Evolutionary conservation across 2,888 invertebrate species (phyloP), one percentile per base, ranked within the genome.

Genomic region (Apoderus coryli): DNA sequence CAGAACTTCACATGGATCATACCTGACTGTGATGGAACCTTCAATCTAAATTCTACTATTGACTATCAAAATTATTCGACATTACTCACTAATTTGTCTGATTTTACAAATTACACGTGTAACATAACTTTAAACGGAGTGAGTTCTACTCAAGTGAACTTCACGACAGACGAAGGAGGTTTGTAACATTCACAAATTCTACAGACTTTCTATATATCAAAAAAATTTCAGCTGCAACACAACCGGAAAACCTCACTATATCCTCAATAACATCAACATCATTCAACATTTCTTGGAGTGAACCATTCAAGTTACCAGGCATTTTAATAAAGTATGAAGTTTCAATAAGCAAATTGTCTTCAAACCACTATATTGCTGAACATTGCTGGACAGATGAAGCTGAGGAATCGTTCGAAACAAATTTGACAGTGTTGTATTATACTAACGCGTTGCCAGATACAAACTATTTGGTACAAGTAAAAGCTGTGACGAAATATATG

Each of bases 321-420:
- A n/a, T 19, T 19, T 19, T 19, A 19, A 7, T 19, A 19, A 7
- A 19, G 9, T 34, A 34, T 14, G 11, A 11, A 9, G 16, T 34
- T 7, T 10, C 12, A 2, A 14, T 26, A 14, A 2, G 3, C 5
- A 10, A 14, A 25, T 2, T 34, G 10, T 19, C 10, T n/a, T 5
- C 31, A 6, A 27, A 27, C n/a, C 36, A 33, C 31, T 31, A 10
- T 22, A 13, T 25, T 10, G 30, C 36, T 2, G 5, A 7, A 2
- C 4, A 23, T 5, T 36, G 36, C 12, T 16, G 19, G 9, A 4
- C 10, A 9, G 9, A 16, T 10, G 10, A 27, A 10, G n/a, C 5
- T 12, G 14, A 16, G 4, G 9, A 9, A 7, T 13, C 7, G 2
- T 29, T 29, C 2, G 10, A 16, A 10, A 6, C 27, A 22, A n/a